phyloP scores from a whole-genome alignment of 2,113 vertebrate genomes.

The Myanophis thanlyinensis region DNA sequence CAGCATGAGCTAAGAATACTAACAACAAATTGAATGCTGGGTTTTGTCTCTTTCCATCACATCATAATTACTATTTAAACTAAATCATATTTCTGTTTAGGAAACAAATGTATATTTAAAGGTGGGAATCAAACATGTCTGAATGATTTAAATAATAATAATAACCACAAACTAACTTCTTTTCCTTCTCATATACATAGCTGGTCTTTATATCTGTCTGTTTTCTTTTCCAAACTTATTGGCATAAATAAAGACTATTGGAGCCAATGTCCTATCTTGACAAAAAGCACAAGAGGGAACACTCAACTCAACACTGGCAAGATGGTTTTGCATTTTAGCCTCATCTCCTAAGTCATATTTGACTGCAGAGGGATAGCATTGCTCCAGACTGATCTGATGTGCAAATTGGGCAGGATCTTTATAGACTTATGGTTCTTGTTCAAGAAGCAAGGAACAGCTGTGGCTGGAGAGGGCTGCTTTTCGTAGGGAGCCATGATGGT shows the following conservation, averaged over 20 bases:
- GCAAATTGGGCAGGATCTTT: neutral
- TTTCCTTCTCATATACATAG: neutral
- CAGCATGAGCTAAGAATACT: neutral
- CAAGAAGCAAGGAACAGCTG: neutral
- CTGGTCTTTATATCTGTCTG: neutral
- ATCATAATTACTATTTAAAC: conserved; percentile 7
- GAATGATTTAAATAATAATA: neutral
- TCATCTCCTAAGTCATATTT: neutral
- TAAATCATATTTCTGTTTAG: neutral
- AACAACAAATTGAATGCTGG: neutral
- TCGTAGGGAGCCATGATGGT: neutral
- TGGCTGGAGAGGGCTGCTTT: neutral
- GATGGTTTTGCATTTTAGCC: neutral
- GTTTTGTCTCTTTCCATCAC: neutral
- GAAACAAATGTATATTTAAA: neutral
- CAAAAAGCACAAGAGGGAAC: neutral
- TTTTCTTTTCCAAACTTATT: neutral
- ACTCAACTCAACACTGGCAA: neutral
- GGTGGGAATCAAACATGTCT: neutral
- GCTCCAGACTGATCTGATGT: neutral
- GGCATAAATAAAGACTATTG: neutral
- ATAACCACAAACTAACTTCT: neutral
- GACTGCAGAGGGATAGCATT: neutral
- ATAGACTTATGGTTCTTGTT: neutral
- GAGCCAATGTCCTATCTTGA: neutral